Percentiles rank a stretch among this genome's conserved stretches.
These are phyloP conservation scores for Leucophenga montana DNA, from an alignment of 2,888 invertebrate species.

Conservation along the genomic window DNA sequence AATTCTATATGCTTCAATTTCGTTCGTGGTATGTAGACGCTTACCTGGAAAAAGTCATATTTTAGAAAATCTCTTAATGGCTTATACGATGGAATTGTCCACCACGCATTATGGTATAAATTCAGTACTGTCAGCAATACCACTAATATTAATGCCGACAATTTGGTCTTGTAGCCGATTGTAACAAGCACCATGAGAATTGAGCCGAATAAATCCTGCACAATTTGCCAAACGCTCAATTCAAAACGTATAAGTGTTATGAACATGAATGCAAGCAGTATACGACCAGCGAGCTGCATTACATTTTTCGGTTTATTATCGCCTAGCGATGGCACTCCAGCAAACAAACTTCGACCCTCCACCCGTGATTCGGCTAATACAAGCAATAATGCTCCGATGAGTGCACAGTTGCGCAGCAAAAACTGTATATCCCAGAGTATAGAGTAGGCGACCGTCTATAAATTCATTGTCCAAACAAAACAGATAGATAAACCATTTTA, in stretches of 20 bases:
- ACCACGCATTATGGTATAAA: constrained; percentile 98
- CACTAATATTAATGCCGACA: constrained; percentile 95
- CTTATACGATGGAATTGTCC: constrained; percentile 95
- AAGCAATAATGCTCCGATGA: constrained; percentile 96
- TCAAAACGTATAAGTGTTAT: constrained; percentile 96
- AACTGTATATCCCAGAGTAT: constrained; percentile 99
- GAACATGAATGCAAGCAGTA: constrained; percentile 98
- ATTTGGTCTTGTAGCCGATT: constrained; percentile 98
- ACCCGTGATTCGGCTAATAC: constrained; percentile 96
- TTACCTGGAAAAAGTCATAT: constrained; percentile 99
- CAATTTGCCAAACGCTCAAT: constrained; percentile 89
- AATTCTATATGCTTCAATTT: too few relatives aligned
- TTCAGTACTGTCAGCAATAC: constrained; percentile 91
- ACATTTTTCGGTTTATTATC: constrained; percentile 98
- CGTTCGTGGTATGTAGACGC: too few relatives aligned
- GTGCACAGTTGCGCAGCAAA: constrained; percentile 94
- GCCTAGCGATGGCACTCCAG: constrained; percentile 92
- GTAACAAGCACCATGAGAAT: constrained; percentile 96
- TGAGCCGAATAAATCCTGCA: constrained; percentile 94
- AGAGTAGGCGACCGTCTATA: constrained; percentile 93
- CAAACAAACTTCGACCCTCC: constrained; percentile 95
- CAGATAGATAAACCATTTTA: too few relatives aligned
- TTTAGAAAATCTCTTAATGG: constrained; percentile 99
- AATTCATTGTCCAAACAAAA: too few relatives aligned
- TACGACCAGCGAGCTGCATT: constrained; percentile 94